Base-by-base conservation (phyloP, 1,140 invertebrate species). In the Theocolax elegans region DNA sequence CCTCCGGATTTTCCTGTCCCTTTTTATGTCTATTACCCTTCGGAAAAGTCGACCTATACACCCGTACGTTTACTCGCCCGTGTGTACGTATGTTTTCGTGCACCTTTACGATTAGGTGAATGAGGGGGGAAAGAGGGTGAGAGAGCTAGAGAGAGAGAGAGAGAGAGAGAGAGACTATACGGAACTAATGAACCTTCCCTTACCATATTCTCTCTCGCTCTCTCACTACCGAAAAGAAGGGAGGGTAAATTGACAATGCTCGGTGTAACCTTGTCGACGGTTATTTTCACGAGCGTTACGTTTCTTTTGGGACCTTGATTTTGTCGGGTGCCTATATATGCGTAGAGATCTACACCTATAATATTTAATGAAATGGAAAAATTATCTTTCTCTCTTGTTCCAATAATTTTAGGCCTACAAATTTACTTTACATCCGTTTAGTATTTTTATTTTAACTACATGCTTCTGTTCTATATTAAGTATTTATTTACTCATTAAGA, bases 171-270 rank as follows among this genome's bases (percentile, higher is more conserved):
- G 27, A 42, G 49, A 23, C 21, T 40, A 46, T 31, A 17, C 48
- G 58, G 51, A 27, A 66, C 27, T 67, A 59, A 59, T 67, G n/a
- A 67, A 59, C 44, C 66, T 40, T 54, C 67, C 48, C 15, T 17
- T 29, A n/a, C n/a, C n/a, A n/a, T n/a, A n/a, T n/a, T n/a, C n/a
- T n/a, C n/a, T n/a, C n/a, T n/a, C n/a, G n/a, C n/a, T n/a, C n/a
- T n/a, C n/a, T n/a, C n/a, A n/a, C n/a, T n/a, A n/a, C n/a, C n/a
- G n/a, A 53, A 60, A 49, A 63, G 17, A 59, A 63, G 29, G 23
- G 67, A 68, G 67, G 67, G 56, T 62, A 58, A 62, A 68, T 62
- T 44, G 48, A 68, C 67, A 68, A 68, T 68, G 35, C 48, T 38
- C 10, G n/a, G 44, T 19, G 17, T 62, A 53, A 60, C 67, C 58